Base-by-base conservation (phyloP, 2,888 invertebrate species). In the Sinhomidia bicolor region DNA sequence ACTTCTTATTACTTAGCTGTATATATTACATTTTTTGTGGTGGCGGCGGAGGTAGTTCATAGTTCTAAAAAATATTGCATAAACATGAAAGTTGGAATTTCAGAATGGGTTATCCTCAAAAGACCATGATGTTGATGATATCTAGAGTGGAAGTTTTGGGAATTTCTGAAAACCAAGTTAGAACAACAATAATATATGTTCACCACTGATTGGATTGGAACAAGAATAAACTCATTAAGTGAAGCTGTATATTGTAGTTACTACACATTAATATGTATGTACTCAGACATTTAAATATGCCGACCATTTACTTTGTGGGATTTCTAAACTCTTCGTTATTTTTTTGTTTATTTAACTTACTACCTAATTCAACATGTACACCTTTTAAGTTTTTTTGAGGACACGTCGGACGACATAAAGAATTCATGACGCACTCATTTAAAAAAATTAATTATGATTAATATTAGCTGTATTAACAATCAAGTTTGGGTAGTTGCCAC, bases 71-170 rank as follows among this genome's bases (percentile, higher is more conserved):
- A 68, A 4, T 68, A 32, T 36, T 68, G 65, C 65, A 68, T 32
- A 68, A 68, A 36, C 1, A 4, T 68, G 65, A 20, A 32, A 32
- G n/a, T 65, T 65, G 65, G 36, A 36, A 68, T 17, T 68, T 68
- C 36, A 32, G 65, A 32, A 68, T 5, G 32, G 17, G 36, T 32
- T 29, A 10, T 23, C 23, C 1, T 4, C 17, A 62, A n/a, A n/a
- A n/a, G n/a, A 51, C 3, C 51, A 51, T 9, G 51, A 62, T 26
- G 12, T 0, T 26, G 14, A 12, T 20, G 57, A 12, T 23, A 26
- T 26, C 60, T 29, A 62, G 26, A 20, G 17, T 17, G 26, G 26
- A 60, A 62, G 29, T 62, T 62, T 62, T 62, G 62, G 62, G 62
- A 62, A 62, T 62, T 54, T 54, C 2, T 60, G 6, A 17, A 54